Evolutionary conservation across 1,140 invertebrate genomes (phyloP).

Genomic region (Hycleus phaleratus): DNA sequence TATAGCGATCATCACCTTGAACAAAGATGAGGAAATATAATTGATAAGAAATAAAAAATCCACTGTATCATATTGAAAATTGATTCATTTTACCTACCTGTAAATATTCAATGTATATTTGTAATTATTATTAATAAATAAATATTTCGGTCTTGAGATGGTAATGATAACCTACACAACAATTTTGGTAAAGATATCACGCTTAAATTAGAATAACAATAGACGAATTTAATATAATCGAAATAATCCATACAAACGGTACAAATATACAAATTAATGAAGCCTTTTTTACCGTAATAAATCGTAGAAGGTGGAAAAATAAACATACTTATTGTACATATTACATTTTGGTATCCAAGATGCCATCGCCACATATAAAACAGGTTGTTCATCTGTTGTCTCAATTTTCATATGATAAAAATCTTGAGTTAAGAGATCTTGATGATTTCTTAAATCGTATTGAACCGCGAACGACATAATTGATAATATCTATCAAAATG

Average conservation of each 20-base stretch:
- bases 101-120: too few species aligned
- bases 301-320: neutral
- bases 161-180: slow-evolving; percentile 25
- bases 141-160: slow-evolving; percentile 37
- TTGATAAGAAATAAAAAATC: too few species aligned
- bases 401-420: slow-evolving; percentile 32
- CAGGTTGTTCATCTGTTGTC: slow-evolving; percentile 45
- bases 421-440: slow-evolving; percentile 28
- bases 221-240: neutral
- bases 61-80: too few species aligned
- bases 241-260: too few species aligned
- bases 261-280: too few species aligned
- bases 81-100: slow-evolving; percentile 19
- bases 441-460: slow-evolving; percentile 24
- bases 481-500: neutral
- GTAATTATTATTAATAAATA: neutral
- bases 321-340: slow-evolving; percentile 37
- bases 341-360: slow-evolving; percentile 59
- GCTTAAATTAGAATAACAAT: neutral
- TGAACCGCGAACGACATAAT: slow-evolving; percentile 25
- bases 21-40: neutral
- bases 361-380: slow-evolving; percentile 53
- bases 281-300: neutral
- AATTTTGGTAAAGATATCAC: neutral
- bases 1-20: slow-evolving; percentile 1